Conservation (phyloP, 2,113 vertebrate species). For the Parotia lawesii region DNA sequence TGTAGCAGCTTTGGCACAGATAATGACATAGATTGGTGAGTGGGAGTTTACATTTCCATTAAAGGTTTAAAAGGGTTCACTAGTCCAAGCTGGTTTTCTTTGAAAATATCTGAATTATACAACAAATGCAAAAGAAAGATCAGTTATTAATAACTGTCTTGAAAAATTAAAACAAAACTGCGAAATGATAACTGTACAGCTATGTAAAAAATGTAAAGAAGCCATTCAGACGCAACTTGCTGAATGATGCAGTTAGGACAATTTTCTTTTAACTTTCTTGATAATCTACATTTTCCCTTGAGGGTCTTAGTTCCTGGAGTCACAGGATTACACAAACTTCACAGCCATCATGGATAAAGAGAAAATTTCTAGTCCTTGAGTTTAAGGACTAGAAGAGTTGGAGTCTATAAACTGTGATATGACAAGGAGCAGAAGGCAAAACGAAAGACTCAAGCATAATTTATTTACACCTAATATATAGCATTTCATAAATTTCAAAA, state of each 20-base stretch:
- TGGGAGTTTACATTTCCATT: neutral
- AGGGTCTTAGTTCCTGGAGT: neutral
- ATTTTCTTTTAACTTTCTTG: neutral
- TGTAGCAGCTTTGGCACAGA: neutral
- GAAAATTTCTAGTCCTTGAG: neutral
- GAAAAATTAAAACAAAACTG: neutral
- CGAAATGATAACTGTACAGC: neutral
- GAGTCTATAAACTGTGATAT: neutral
- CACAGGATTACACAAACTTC: neutral
- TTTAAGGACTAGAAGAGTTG: neutral
- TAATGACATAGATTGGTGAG: neutral
- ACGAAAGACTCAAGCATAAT: neutral
- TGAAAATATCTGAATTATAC: constrained; percentile 29
- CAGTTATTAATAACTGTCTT: constrained; percentile 5
- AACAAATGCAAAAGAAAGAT: neutral
- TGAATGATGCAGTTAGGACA: neutral
- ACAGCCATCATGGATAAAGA: neutral
- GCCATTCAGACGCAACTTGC: neutral
- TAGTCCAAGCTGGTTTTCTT: constrained; percentile 2
- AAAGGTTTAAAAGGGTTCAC: constrained; percentile 14
- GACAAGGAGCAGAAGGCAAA: neutral
- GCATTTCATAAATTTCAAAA: constrained; percentile 1
- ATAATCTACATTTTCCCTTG: neutral
- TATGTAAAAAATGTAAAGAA: neutral
- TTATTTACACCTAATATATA: neutral